Percentiles rank a stretch among this genome's conserved stretches.
phyloP scores from a whole-genome alignment of 2,888 invertebrate species.

The Lepidocyrtinus sp. region DNA sequence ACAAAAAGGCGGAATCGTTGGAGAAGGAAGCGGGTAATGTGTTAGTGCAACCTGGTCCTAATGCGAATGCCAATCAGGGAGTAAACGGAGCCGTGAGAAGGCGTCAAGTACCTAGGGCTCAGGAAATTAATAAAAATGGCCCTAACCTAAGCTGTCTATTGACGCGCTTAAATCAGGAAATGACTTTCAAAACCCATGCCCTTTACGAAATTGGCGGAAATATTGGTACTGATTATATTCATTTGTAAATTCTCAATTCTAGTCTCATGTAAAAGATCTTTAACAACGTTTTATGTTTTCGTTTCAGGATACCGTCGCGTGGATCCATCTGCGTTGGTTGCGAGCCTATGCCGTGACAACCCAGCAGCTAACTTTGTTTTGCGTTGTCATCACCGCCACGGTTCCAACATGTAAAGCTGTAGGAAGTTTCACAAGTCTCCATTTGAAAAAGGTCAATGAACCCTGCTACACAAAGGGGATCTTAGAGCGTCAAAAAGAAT shows the following conservation, averaged over 20 bases:
- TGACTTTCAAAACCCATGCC: constrained; percentile 71
- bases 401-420: constrained; percentile 42
- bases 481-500: background rate
- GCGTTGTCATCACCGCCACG: constrained; percentile 68
- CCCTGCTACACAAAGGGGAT: background rate
- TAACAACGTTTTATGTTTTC: background rate
- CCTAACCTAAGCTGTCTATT: constrained; percentile 72
- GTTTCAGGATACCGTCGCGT: constrained; percentile 67
- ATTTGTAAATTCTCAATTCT: background rate
- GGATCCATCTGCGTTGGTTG: constrained; percentile 67
- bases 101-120: constrained; percentile 60
- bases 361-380: constrained; percentile 68
- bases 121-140: constrained; percentile 67
- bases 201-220: background rate
- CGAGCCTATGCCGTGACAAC: constrained; percentile 69
- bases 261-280: background rate
- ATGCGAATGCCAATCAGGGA: constrained; percentile 40
- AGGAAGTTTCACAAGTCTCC: background rate
- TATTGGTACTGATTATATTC: background rate
- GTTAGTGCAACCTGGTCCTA: constrained; percentile 33
- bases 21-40: constrained; percentile 64
- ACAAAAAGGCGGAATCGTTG: constrained; percentile 68
- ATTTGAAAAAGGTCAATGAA: background rate
- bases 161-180: constrained; percentile 72
- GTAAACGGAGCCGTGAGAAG: constrained; percentile 61